Percentiles rank a stretch among this genome's conserved stretches.
phyloP scores from a whole-genome alignment of 2,888 invertebrate genomes.

The Hedya salicella region DNA sequence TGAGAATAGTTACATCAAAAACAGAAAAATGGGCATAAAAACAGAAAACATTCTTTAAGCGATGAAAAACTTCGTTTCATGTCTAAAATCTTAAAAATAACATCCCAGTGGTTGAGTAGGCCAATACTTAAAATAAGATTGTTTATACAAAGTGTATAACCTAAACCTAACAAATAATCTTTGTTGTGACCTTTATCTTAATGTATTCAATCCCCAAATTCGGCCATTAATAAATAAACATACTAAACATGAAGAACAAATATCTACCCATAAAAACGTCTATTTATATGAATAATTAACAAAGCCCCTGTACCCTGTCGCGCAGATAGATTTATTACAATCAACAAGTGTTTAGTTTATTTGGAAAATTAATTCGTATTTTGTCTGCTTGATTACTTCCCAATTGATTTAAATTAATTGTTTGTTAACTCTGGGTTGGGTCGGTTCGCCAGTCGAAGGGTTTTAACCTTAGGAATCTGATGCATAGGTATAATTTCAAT shows the following conservation, averaged over 20 bases:
- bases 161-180: no score
- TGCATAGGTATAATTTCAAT: no score
- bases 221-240: no score
- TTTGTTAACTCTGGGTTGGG: background rate
- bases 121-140: no score
- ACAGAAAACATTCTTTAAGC: no score
- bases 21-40: background rate
- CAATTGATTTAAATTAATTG: background rate
- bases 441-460: background rate
- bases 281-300: background rate
- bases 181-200: no score
- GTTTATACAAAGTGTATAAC: no score
- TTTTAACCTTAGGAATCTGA: background rate
- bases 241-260: background rate
- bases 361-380: constrained; percentile 36
- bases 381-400: constrained; percentile 17
- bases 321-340: constrained; percentile 48
- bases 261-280: background rate
- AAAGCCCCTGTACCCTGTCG: background rate
- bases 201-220: no score
- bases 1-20: background rate
- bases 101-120: no score
- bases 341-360: constrained; percentile 49
- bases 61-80: no score
- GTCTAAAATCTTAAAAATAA: no score